Evolutionary conservation across 2,113 vertebrate genomes (phyloP), one percentile per base, ranked within the genome.

Genomic region (Piprites chloris): DNA sequence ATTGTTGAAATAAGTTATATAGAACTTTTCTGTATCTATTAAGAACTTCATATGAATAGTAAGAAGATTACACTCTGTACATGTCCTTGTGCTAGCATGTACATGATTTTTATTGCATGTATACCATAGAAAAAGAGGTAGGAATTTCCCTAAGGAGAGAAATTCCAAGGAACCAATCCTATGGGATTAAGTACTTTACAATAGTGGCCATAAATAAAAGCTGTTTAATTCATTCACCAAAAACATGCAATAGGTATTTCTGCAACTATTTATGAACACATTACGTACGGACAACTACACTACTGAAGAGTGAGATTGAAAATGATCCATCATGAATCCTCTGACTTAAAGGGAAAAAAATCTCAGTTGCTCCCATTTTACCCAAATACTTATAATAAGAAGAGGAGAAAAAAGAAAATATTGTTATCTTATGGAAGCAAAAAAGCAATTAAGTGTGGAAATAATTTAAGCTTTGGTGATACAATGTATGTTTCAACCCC

Each of bases 381-480:
- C 35, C 26, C 33, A 90, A 50, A 80, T 37, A 16, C 4, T 49
- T 18, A 19, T 9, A 39, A 5, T 9, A n/a, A 37, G 15, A 59
- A 37, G 12, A 21, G 19, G 53, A 39, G 18, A 9, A 24, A 11
- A 2, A 0, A 4, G 11, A 49, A 20, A 28, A 4, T 2, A 37
- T 71, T 73, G 5, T 71, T 92, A 32, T 65, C 52, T 74, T 49
- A 10, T 72, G n/a, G 44, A 85, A 93, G 35, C 1, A 22, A 91
- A 79, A 89, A 72, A 80, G 12, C 32, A 87, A 42, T 77, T 5
- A 4, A 61, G 5, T 71, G 32, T 82, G 66, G 46, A 91, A 94
- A 76, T 79, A 55, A 92, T 78, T 81, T 67, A 63, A 78, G 61
- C 39, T 88, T 90, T 88, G 61, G 68, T 82, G 74, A 55, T 55